phyloP scores from a whole-genome alignment of 2,797 vertebrate species.

The Pseudochromis fuscus region DNA sequence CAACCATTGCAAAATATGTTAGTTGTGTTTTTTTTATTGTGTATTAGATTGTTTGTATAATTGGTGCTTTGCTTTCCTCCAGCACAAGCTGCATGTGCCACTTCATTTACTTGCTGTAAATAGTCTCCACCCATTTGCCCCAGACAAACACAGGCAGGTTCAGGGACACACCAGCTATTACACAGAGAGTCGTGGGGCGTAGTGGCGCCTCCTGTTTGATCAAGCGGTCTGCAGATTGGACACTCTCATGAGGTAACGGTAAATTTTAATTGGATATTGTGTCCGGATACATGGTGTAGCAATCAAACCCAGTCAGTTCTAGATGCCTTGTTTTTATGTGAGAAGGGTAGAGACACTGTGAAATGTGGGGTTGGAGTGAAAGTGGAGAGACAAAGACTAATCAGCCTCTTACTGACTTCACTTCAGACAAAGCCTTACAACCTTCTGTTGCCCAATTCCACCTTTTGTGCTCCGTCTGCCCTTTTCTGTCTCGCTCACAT shows the following conservation, averaged over 20 bases:
- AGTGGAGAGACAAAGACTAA: slow-evolving; percentile 39
- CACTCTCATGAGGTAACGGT: slow-evolving; percentile 48
- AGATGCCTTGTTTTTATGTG: neutral
- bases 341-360: neutral
- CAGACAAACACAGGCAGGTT: slow-evolving; percentile 26
- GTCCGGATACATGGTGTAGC: slow-evolving; percentile 32
- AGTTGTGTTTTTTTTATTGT: neutral
- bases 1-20: neutral
- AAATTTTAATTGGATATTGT: slow-evolving; percentile 58
- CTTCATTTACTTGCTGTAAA: slow-evolving; percentile 27
- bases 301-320: slow-evolving; percentile 29
- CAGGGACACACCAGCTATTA: slow-evolving; percentile 20
- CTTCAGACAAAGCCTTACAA: slow-evolving; percentile 23
- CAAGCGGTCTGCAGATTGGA: slow-evolving; percentile 64
- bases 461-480: slow-evolving; percentile 7
- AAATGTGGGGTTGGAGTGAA: neutral
- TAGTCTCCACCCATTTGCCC: slow-evolving; percentile 17
- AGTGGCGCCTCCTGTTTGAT: slow-evolving; percentile 62
- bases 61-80: neutral
- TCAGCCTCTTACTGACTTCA: slow-evolving; percentile 25
- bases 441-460: slow-evolving; percentile 9
- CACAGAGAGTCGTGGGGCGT: slow-evolving; percentile 20
- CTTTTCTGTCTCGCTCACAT: slow-evolving; percentile 23
- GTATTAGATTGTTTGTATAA: neutral
- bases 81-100: neutral